Evolutionary conservation across 2,797 vertebrate genomes (phyloP).

Genomic region (Acanthurus tractus): DNA sequence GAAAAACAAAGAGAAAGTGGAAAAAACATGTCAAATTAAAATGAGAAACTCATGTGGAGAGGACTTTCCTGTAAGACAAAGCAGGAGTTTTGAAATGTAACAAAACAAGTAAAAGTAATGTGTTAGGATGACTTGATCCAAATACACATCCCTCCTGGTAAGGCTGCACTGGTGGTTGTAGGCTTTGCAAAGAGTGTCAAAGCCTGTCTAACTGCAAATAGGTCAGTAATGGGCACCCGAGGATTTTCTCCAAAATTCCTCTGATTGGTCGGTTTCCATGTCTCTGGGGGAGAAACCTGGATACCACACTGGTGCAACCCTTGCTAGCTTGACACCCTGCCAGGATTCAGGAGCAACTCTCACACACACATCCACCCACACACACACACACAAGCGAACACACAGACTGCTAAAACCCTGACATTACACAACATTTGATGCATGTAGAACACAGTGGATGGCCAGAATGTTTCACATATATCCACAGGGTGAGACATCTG

Average conservation of each 20-base stretch:
- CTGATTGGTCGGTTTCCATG: conserved; percentile 60
- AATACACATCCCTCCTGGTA: conserved; percentile 15
- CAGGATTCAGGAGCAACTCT: conserved; percentile 38
- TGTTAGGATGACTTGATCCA: conserved; percentile 4
- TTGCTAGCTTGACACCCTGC: conserved; percentile 41
- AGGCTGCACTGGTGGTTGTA: conserved; percentile 15
- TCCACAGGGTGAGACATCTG: conserved; percentile 14
- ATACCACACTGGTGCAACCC: conserved; percentile 48
- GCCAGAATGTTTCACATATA: conserved; percentile 1
- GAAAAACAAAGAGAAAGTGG: conserved; percentile 3
- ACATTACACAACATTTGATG: conserved; percentile 25
- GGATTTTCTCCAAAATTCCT: conserved; percentile 60
- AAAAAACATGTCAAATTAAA: conserved; percentile 9
- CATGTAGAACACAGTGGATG: background rate
- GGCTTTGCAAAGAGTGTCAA: conserved; percentile 42
- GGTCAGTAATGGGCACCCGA: conserved; percentile 63
- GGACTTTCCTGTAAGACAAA: background rate
- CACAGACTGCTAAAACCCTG: conserved; percentile 21
- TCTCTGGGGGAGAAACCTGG: conserved; percentile 69
- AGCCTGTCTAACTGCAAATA: conserved; percentile 58
- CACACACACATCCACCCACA: conserved; percentile 23
- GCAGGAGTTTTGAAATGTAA: background rate
- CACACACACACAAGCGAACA: conserved; percentile 19
- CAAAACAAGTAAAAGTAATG: background rate
- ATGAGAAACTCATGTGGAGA: conserved; percentile 18